Conservation (phyloP, 2,888 invertebrate species). For the Taphrorychus bicolor region DNA sequence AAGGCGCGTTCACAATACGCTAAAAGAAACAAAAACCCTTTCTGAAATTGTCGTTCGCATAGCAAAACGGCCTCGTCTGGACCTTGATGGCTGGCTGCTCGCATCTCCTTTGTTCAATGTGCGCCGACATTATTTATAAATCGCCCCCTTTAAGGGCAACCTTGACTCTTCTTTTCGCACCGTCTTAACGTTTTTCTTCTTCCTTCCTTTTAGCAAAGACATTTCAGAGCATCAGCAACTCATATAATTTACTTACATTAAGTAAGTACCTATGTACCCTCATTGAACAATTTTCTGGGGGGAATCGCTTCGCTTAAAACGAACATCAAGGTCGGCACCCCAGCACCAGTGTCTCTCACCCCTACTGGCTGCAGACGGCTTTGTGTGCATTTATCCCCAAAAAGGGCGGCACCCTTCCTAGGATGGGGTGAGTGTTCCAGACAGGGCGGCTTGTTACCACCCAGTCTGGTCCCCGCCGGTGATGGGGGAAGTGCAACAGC, state of each 20-base stretch:
- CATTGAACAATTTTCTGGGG: too few relatives aligned
- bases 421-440: slow-evolving; percentile 39
- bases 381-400: slow-evolving; percentile 29
- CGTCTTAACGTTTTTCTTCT: background rate
- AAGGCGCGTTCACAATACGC: too few relatives aligned
- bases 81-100: slow-evolving; percentile 38
- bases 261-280: too few relatives aligned
- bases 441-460: slow-evolving; percentile 36
- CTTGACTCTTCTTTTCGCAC: slow-evolving; percentile 23
- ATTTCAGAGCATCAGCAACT: too few relatives aligned
- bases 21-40: too few relatives aligned
- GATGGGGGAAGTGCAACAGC: slow-evolving; percentile 19
- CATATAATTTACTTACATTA: too few relatives aligned
- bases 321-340: slow-evolving; percentile 28
- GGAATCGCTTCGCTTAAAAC: too few relatives aligned
- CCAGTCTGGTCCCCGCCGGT: slow-evolving; percentile 24
- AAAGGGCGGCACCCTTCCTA: slow-evolving; percentile 37
- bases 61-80: slow-evolving; percentile 38
- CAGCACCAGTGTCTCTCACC: slow-evolving; percentile 12
- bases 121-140: slow-evolving; percentile 33
- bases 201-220: background rate
- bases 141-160: slow-evolving; percentile 33
- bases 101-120: slow-evolving; percentile 35
- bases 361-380: slow-evolving; percentile 30
- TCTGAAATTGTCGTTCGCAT: slow-evolving; percentile 27